These are phyloP conservation scores for Varanus komodoensis DNA, from an alignment of 2,113 vertebrate genomes.

Conservation along the genomic window DNA sequence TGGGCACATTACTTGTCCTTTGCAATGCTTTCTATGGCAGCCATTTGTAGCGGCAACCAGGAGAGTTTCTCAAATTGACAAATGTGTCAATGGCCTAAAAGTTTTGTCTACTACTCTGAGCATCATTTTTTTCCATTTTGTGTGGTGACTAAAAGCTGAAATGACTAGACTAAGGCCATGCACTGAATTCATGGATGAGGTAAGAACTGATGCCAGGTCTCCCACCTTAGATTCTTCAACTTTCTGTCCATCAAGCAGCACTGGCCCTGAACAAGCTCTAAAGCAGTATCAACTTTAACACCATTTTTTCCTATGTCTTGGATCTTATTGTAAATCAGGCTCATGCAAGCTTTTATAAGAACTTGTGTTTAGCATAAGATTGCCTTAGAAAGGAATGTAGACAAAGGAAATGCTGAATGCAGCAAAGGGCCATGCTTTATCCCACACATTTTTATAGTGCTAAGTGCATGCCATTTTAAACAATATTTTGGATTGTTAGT, in stretches of 20 bases:
- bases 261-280: neutral
- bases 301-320: neutral
- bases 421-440: conserved; percentile 33
- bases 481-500: neutral
- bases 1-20: no score
- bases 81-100: no score
- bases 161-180: neutral
- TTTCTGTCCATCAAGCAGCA: neutral
- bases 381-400: conserved; percentile 23
- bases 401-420: neutral
- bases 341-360: neutral
- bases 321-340: neutral
- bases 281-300: neutral
- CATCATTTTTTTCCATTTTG: neutral
- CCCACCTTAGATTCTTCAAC: neutral
- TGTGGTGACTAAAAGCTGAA: neutral
- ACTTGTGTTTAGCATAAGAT: neutral
- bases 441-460: neutral
- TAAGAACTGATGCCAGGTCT: neutral
- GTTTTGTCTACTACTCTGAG: neutral
- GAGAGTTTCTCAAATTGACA: no score
- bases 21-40: no score
- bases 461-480: neutral
- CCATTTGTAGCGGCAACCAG: no score
- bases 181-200: neutral